Percentiles rank a stretch among this genome's conserved stretches.
These are phyloP conservation scores for Zaprionus capensis DNA, from an alignment of 1,140 invertebrate species.

Conservation along the genomic window DNA sequence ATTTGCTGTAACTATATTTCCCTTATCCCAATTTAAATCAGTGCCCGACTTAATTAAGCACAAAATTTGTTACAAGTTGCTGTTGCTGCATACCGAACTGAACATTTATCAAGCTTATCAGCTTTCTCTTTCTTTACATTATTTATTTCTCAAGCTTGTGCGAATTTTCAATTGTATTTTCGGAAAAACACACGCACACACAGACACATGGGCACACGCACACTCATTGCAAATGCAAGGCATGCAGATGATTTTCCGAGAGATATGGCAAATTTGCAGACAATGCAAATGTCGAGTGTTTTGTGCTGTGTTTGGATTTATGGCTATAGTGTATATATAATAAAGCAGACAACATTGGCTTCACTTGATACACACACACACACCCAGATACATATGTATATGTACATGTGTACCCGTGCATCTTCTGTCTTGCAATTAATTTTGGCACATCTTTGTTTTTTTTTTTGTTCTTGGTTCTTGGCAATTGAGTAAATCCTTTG, in stretches of 20 bases:
- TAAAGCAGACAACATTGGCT: slow-evolving; percentile 21
- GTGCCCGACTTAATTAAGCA: neutral
- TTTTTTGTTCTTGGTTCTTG: slow-evolving; percentile 42
- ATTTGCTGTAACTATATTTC: neutral
- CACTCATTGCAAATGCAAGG: slow-evolving; percentile 42
- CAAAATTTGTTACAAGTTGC: neutral
- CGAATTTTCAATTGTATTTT: slow-evolving; percentile 45
- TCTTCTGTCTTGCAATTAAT: slow-evolving; percentile 65
- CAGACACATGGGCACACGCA: slow-evolving; percentile 4
- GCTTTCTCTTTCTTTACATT: slow-evolving; percentile 4
- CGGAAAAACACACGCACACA: neutral
- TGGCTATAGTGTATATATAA: slow-evolving; percentile 48
- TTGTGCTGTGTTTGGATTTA: slow-evolving; percentile 67
- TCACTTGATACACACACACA: slow-evolving; percentile 9
- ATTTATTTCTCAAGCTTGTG: slow-evolving; percentile 38
- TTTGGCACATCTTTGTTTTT: slow-evolving; percentile 67
- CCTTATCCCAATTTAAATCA: neutral
- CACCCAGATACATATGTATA: neutral
- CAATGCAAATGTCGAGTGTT: slow-evolving; percentile 52
- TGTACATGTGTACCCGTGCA: neutral
- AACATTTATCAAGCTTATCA: slow-evolving; percentile 21
- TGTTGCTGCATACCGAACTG: neutral
- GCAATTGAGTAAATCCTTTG: slow-evolving; percentile 77
- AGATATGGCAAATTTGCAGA: slow-evolving; percentile 58
- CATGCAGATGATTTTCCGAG: slow-evolving; percentile 29